phyloP scores from a whole-genome alignment of 2,888 invertebrate genomes.

The Amaurobius ferox region DNA sequence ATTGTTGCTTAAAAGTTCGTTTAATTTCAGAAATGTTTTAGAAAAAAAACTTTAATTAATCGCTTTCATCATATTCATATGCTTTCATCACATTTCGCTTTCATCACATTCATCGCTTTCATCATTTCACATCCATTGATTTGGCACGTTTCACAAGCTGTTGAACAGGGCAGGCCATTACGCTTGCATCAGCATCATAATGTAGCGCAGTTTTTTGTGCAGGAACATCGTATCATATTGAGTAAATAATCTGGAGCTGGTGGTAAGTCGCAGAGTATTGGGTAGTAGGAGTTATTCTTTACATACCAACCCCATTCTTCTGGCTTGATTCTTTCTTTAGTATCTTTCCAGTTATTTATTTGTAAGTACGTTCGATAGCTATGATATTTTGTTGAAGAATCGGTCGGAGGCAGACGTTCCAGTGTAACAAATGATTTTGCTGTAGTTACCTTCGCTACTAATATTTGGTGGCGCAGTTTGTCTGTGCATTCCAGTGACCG shows the following conservation, averaged over 20 bases:
- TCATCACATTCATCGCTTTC: no score
- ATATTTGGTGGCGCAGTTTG: background rate
- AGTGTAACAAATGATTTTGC: slow-evolving; percentile 2
- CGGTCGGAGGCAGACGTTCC: background rate
- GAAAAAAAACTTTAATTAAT: no score
- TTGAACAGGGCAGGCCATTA: background rate
- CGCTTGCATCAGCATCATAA: background rate
- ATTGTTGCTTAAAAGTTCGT: no score
- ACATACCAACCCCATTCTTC: slow-evolving; percentile 13
- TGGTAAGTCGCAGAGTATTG: slow-evolving; percentile 12
- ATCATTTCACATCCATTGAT: no score
- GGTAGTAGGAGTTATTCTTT: slow-evolving; percentile 4
- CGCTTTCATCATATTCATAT: no score
- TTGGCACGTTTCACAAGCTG: background rate
- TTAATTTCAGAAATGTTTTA: no score
- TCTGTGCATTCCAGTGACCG: background rate
- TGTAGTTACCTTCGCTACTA: background rate
- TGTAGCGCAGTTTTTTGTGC: background rate
- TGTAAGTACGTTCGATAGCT: no score
- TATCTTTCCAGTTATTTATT: slow-evolving; percentile 10
- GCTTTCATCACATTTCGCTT: no score
- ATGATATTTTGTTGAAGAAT: slow-evolving; percentile 12
- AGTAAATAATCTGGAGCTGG: slow-evolving; percentile 26
- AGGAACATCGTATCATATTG: slow-evolving; percentile 16
- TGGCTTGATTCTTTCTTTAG: slow-evolving; percentile 8